Evolutionary conservation across 2,113 vertebrate genomes (phyloP), one percentile per base, ranked within the genome.

Genomic region (Macrotus californicus): DNA sequence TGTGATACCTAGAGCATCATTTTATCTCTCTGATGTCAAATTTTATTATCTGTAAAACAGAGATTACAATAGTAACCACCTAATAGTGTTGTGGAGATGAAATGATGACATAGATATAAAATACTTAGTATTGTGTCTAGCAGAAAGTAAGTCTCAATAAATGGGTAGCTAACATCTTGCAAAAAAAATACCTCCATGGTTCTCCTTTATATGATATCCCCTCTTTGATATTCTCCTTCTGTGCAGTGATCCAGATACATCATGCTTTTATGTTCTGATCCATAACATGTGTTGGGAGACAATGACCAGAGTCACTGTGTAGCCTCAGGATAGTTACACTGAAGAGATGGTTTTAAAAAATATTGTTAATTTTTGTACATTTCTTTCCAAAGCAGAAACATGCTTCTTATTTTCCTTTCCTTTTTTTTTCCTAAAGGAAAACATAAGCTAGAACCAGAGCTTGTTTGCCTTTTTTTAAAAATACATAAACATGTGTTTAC

Each of bases 401-500:
- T 77, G 9, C 1, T 5, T 59, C 50, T 46, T 46, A 70, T 69
- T 36, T 87, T 69, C 19, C 50, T 36, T 54, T 29, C 8, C 14
- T 15, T 48, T 84, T 89, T 70, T 81, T 89, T 77, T 69, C 34
- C 36, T 81, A 82, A 93, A 96, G 9, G 1, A 22, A 95, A 95
- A 90, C 24, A 54, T 69, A 94, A 96, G 13, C 34, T 66, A 94
- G 77, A 91, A 66, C 14, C 61, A 95, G 66, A 94, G 36, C 1
- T 46, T 89, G 54, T 94, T 54, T 92, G 46, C 66, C 81, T 88
- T 94, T 91, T 83, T 82, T 7, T 6, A 52, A 36, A 9, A 90
- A 82, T 69, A 26, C n/a, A 52, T 93, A 89, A 87, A 79, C 73
- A 91, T 96, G 73, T 95, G 93, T 91, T 96, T 96, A 88, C 16